Percentiles rank a stretch among this genome's conserved stretches.
Conservation (phyloP, 2,797 vertebrate genomes). For the Australoheros facetus region DNA sequence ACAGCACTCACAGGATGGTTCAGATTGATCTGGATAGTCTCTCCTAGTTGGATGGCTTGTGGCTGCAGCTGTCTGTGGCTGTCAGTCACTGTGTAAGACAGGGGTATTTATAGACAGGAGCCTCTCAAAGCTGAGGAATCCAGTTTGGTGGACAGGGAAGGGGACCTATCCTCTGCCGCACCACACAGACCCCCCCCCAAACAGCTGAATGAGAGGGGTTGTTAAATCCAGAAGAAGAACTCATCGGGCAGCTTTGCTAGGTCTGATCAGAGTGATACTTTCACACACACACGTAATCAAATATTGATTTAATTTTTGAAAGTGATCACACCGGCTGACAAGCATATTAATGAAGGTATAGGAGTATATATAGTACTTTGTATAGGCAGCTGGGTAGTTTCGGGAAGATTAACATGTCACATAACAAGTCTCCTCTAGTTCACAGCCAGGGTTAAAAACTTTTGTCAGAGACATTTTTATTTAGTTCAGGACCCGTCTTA, state of each 20-base stretch:
- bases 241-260: slow-evolving; percentile 16
- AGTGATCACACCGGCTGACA: neutral
- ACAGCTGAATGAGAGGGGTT: slow-evolving; percentile 80
- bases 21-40: slow-evolving; percentile 34
- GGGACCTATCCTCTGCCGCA: slow-evolving; percentile 48
- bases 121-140: slow-evolving; percentile 73
- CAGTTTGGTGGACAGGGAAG: slow-evolving; percentile 76
- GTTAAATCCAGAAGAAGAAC: slow-evolving; percentile 37
- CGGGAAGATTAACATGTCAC: neutral
- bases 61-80: slow-evolving; percentile 83
- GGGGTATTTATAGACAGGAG: slow-evolving; percentile 86
- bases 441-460: too few relatives aligned
- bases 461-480: too few relatives aligned
- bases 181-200: slow-evolving; percentile 54
- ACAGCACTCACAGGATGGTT: slow-evolving; percentile 50
- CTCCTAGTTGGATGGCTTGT: slow-evolving; percentile 42
- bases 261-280: neutral
- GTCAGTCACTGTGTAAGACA: slow-evolving; percentile 69
- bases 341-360: neutral
- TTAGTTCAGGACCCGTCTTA: too few relatives aligned
- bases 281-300: neutral
- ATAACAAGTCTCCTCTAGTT: neutral
- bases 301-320: neutral
- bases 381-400: neutral
- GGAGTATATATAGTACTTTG: neutral